Evolutionary conservation across 2,888 invertebrate genomes (phyloP).

Genomic region (Drosophila ustulata): DNA sequence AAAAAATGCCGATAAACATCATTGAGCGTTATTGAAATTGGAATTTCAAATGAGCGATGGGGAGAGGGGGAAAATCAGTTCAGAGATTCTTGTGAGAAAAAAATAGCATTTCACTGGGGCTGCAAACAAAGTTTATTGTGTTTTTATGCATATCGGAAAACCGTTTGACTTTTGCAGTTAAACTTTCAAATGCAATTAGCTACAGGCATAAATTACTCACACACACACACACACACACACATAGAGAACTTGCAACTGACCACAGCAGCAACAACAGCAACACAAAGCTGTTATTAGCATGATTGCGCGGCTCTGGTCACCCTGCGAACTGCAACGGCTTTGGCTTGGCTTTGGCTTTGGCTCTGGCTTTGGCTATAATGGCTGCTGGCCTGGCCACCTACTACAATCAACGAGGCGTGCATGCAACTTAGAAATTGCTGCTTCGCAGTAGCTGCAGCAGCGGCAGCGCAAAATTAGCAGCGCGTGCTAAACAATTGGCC

Average conservation of each 20-base stretch:
- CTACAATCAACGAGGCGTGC: constrained; percentile 82
- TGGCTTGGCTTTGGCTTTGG: constrained; percentile 27
- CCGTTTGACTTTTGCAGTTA: constrained; percentile 80
- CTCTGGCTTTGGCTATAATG: constrained; percentile 21
- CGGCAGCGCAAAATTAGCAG: constrained; percentile 75
- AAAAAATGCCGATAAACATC: constrained; percentile 68
- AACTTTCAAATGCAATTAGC: constrained; percentile 78
- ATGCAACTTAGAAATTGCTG: constrained; percentile 81
- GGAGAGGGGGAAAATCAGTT: constrained; percentile 23
- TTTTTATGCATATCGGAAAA: constrained; percentile 75
- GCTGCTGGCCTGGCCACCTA: constrained; percentile 57
- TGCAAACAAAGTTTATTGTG: constrained; percentile 50
- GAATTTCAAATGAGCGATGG: constrained; percentile 76
- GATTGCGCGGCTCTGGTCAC: constrained; percentile 68
- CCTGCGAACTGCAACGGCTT: constrained; percentile 52
- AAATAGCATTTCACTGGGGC: constrained; percentile 53
- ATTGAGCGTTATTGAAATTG: constrained; percentile 79
- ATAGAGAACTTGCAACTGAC: constrained; percentile 35
- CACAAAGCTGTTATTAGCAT: constrained; percentile 75
- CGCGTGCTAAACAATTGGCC: constrained; percentile 80
- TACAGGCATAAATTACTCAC: constrained; percentile 74
- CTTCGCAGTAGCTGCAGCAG: constrained; percentile 52
- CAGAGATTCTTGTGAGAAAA: constrained; percentile 55
- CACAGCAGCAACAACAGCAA: constrained; percentile 44
- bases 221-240: constrained; percentile 57